Conservation (phyloP, 2,888 invertebrate species). For the Anthophora plumipes region DNA sequence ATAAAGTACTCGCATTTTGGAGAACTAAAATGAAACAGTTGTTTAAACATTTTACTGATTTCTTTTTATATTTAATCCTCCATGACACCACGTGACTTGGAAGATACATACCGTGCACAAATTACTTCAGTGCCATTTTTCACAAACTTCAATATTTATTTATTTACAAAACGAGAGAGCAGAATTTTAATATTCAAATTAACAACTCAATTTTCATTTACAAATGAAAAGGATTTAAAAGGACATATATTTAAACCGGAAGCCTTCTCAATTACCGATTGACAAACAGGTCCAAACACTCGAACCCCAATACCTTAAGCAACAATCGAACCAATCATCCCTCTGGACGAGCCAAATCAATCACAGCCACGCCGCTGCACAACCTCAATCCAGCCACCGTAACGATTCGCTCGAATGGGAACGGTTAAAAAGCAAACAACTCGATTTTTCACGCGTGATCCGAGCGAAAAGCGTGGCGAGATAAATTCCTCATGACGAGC, state of each 20-base stretch:
- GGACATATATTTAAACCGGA: neutral
- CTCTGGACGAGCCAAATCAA: neutral
- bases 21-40: no score
- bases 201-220: no score
- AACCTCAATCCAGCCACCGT: neutral
- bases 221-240: neutral
- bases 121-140: no score
- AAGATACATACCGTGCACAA: neutral
- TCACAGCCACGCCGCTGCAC: neutral
- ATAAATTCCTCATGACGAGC: slow-evolving; percentile 43
- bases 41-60: no score
- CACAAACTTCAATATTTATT: no score
- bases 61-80: no score
- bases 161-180: no score
- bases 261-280: neutral
- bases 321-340: slow-evolving; percentile 11
- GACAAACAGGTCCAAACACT: neutral
- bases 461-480: slow-evolving; percentile 20
- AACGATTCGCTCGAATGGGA: neutral
- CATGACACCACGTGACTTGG: no score
- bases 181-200: no score
- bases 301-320: neutral
- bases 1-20: no score
- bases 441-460: slow-evolving; percentile 31
- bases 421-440: slow-evolving; percentile 23